A percentile compares a stretch with the other conserved stretches of the same genome.
These are phyloP conservation scores for Zoanthus sociatus DNA, from an alignment of 92 coral and sea anemone species.

Conservation along the genomic window DNA sequence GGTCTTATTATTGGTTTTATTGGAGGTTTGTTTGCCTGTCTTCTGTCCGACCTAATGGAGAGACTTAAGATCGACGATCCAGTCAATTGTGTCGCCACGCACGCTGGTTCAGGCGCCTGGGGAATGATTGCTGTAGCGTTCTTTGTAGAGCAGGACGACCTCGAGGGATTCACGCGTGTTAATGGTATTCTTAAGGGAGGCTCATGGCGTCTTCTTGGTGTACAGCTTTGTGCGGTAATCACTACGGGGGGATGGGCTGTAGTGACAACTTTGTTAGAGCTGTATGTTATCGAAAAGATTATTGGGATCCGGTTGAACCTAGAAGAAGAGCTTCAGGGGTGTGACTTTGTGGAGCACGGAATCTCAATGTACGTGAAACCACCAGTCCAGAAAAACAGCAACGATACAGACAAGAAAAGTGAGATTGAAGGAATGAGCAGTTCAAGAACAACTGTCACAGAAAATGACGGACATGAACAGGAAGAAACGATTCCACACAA, in stretches of 20 bases:
- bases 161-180: slow-evolving; percentile 64
- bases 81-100: slow-evolving; percentile 80
- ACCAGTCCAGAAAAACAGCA: too few species aligned
- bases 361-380: slow-evolving; percentile 22
- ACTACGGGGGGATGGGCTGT: slow-evolving; percentile 74
- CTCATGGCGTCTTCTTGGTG: slow-evolving; percentile 73
- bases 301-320: slow-evolving; percentile 75
- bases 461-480: not conserved
- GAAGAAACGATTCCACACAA: not conserved
- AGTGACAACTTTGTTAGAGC: slow-evolving; percentile 61
- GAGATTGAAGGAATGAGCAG: not conserved
- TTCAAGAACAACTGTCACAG: not conserved
- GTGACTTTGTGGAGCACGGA: slow-evolving; percentile 83
- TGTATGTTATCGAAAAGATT: slow-evolving; percentile 62
- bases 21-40: slow-evolving; percentile 83
- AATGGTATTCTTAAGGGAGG: slow-evolving; percentile 81
- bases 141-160: slow-evolving; percentile 73
- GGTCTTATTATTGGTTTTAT: slow-evolving; percentile 77
- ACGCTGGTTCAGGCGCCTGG: slow-evolving; percentile 84
- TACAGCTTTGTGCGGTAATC: slow-evolving; percentile 72
- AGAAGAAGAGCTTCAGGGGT: slow-evolving; percentile 81
- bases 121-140: slow-evolving; percentile 85
- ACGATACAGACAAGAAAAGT: not conserved
- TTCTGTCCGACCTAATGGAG: slow-evolving; percentile 66
- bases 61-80: slow-evolving; percentile 90